Conservation (phyloP, 2,113 vertebrate genomes). For the Genyomyrus donnyi region DNA sequence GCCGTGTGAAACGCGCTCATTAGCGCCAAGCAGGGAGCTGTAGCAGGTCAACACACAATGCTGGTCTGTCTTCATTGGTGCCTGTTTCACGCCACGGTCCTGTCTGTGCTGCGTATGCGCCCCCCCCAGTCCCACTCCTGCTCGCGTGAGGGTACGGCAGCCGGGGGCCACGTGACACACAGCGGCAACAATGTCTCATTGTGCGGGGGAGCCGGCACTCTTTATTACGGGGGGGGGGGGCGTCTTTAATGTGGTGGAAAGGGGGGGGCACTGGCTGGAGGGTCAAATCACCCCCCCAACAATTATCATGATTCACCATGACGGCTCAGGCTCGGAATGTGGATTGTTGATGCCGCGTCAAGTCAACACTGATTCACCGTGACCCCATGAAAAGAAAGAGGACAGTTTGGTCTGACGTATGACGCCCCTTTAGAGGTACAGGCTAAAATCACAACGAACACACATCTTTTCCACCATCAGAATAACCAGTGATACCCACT, state of each 20-base stretch:
- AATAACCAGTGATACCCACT: background rate
- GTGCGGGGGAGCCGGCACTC: background rate
- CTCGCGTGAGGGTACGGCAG: background rate
- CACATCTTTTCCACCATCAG: background rate
- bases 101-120: background rate
- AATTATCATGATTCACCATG: background rate
- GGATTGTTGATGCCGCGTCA: background rate
- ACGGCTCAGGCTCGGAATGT: background rate
- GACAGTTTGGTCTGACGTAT: background rate
- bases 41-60: background rate
- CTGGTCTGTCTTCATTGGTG: background rate
- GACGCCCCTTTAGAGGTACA: background rate
- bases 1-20: background rate
- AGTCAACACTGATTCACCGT: background rate
- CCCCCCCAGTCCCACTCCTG: background rate
- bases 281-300: background rate
- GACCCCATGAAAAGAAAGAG: background rate
- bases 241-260: no score
- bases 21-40: background rate
- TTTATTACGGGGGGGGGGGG: background rate
- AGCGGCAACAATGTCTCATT: background rate
- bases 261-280: background rate
- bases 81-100: background rate
- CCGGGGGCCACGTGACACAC: no score
- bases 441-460: background rate